These are phyloP conservation scores for Acanthosepion pharaonis DNA, from an alignment of 2,888 invertebrate species.

Conservation along the genomic window DNA sequence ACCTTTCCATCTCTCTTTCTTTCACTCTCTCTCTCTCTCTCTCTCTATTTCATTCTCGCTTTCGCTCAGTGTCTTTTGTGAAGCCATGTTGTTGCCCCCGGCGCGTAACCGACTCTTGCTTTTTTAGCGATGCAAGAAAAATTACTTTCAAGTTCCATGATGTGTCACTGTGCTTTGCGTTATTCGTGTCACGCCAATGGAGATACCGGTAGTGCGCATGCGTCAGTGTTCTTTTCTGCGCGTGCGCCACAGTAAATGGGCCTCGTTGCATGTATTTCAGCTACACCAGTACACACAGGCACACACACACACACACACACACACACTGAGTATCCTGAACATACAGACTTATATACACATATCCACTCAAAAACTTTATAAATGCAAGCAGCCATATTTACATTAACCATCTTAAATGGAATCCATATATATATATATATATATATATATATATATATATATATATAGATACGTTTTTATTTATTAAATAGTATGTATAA, in stretches of 20 bases:
- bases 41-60: background rate
- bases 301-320: too few relatives aligned
- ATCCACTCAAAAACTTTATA: background rate
- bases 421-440: background rate
- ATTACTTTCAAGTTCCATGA: slow-evolving; percentile 20
- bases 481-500: too few relatives aligned
- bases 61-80: background rate
- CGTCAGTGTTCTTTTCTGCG: background rate
- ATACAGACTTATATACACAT: background rate
- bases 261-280: background rate
- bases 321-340: too few relatives aligned
- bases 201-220: background rate
- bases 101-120: slow-evolving; percentile 33
- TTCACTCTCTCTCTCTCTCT: background rate
- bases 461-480: background rate
- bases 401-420: too few relatives aligned
- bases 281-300: too few relatives aligned
- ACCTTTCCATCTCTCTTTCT: background rate
- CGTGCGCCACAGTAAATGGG: background rate
- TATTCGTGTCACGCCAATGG: background rate
- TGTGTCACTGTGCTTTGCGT: background rate
- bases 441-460: slow-evolving; percentile 33
- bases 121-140: slow-evolving; percentile 33
- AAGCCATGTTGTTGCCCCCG: background rate
- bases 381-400: too few relatives aligned